Conservation (phyloP, 2,797 vertebrate genomes). For the Taenioides sp. region DNA sequence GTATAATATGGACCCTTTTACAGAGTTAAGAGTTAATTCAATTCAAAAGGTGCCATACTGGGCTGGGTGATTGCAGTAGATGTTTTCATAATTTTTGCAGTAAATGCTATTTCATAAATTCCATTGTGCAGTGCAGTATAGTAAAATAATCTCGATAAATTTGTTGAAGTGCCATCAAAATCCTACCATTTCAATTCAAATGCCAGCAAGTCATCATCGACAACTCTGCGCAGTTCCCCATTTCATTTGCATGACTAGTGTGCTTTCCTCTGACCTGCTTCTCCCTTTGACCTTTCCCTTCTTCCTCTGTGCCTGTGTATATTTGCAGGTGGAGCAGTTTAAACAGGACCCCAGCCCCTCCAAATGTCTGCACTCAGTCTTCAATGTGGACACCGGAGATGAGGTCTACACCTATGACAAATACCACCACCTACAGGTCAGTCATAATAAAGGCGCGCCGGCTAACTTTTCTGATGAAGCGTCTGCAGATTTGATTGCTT, state of each 20-base stretch:
- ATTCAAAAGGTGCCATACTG: too few relatives aligned
- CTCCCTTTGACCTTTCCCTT: conserved; percentile 15
- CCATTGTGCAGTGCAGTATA: not conserved
- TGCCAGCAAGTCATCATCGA: not conserved
- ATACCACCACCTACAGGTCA: conserved; percentile 96
- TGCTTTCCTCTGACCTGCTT: not conserved
- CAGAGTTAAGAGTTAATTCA: too few relatives aligned
- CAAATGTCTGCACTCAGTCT: conserved; percentile 92
- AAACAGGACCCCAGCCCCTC: conserved; percentile 94
- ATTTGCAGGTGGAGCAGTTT: conserved; percentile 89
- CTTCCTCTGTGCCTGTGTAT: conserved; percentile 9
- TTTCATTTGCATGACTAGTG: not conserved
- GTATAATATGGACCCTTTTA: too few relatives aligned
- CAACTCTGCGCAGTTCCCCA: not conserved
- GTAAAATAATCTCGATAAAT: not conserved
- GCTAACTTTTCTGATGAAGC: too few relatives aligned
- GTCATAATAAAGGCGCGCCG: not conserved
- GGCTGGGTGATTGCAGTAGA: not conserved
- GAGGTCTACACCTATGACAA: conserved; percentile 81
- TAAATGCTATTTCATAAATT: not conserved
- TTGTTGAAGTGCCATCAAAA: not conserved
- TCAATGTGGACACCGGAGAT: conserved; percentile 88
- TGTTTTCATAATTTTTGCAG: not conserved
- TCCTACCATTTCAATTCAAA: not conserved
- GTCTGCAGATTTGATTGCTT: too few relatives aligned